Conservation (phyloP, 2,888 invertebrate species). For the Blastobasis lacticolella region DNA sequence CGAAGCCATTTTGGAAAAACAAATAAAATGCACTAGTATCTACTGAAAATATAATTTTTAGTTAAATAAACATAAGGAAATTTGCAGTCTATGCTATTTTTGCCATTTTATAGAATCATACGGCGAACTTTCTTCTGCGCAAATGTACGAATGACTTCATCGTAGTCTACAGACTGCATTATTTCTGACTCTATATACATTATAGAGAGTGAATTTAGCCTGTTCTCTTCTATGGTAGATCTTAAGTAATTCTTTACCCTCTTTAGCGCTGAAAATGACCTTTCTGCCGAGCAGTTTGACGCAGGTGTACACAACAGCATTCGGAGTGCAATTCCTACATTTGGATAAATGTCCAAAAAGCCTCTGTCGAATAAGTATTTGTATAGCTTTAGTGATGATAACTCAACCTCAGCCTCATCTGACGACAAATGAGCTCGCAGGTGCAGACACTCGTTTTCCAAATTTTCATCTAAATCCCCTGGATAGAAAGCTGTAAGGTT, state of each 20-base stretch:
- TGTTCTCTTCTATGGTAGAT: slow-evolving; percentile 12
- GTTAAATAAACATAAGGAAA: too few species aligned
- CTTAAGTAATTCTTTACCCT: slow-evolving; percentile 9
- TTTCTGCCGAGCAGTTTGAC: slow-evolving; percentile 17
- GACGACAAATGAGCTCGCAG: too few species aligned
- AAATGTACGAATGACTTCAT: slow-evolving; percentile 13
- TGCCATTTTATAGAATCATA: too few species aligned
- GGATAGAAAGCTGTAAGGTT: slow-evolving; percentile 5
- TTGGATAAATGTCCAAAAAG: too few species aligned
- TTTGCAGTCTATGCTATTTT: too few species aligned
- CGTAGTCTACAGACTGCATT: slow-evolving; percentile 12
- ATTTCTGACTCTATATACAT: slow-evolving; percentile 12
- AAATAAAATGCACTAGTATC: too few species aligned
- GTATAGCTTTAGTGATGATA: slow-evolving; percentile 8
- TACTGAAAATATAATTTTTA: too few species aligned
- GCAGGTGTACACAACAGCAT: slow-evolving; percentile 14
- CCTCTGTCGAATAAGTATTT: slow-evolving; percentile 5
- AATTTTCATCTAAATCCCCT: slow-evolving; percentile 9
- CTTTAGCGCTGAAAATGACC: slow-evolving; percentile 12
- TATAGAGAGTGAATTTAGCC: slow-evolving; percentile 10
- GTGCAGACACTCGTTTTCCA: slow-evolving; percentile 10
- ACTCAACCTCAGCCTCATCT: slow-evolving; percentile 4
- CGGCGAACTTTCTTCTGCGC: too few species aligned
- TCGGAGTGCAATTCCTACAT: slow-evolving; percentile 14
- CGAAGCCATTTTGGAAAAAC: too few species aligned